These are phyloP conservation scores for Argyresthia albistria DNA, from an alignment of 2,888 invertebrate genomes.

Conservation along the genomic window DNA sequence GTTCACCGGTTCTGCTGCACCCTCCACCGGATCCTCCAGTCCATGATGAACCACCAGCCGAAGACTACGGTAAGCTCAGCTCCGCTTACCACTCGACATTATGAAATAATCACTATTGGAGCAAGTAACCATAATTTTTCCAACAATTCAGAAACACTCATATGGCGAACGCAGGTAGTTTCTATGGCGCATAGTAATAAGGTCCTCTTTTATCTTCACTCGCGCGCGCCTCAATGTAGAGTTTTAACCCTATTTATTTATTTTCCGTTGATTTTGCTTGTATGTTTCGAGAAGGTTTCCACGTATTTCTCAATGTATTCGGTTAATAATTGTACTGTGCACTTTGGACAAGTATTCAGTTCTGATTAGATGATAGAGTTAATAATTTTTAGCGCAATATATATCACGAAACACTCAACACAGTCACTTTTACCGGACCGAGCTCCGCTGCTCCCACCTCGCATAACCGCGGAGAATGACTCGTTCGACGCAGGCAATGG, in stretches of 20 bases:
- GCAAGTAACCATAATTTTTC: slow-evolving; percentile 35
- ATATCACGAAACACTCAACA: slow-evolving; percentile 20
- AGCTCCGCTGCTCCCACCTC: slow-evolving; percentile 55
- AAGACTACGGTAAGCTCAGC: slow-evolving; percentile 16
- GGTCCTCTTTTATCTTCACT: slow-evolving; percentile 37
- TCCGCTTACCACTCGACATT: slow-evolving; percentile 35
- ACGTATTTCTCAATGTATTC: background rate
- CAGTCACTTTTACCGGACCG: slow-evolving; percentile 53
- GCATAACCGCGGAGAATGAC: slow-evolving; percentile 64
- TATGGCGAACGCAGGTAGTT: slow-evolving; percentile 31
- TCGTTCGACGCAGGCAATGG: slow-evolving; percentile 60
- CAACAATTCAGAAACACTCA: slow-evolving; percentile 30
- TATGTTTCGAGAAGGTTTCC: background rate
- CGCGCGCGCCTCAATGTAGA: slow-evolving; percentile 30
- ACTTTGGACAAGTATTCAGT: slow-evolving; percentile 14
- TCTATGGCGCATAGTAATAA: slow-evolving; percentile 27
- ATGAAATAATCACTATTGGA: slow-evolving; percentile 11
- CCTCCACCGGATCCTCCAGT: slow-evolving; percentile 48
- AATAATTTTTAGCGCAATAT: slow-evolving; percentile 27
- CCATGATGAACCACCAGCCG: slow-evolving; percentile 40
- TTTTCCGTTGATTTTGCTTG: slow-evolving; percentile 63
- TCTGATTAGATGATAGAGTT: slow-evolving; percentile 16
- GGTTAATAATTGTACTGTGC: slow-evolving; percentile 13
- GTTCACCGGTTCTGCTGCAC: slow-evolving; percentile 47
- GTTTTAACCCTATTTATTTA: slow-evolving; percentile 65